Evolutionary conservation across 2,113 vertebrate species (phyloP), one percentile per base, ranked within the genome.

Genomic region (Misgurnus anguillicaudatus): DNA sequence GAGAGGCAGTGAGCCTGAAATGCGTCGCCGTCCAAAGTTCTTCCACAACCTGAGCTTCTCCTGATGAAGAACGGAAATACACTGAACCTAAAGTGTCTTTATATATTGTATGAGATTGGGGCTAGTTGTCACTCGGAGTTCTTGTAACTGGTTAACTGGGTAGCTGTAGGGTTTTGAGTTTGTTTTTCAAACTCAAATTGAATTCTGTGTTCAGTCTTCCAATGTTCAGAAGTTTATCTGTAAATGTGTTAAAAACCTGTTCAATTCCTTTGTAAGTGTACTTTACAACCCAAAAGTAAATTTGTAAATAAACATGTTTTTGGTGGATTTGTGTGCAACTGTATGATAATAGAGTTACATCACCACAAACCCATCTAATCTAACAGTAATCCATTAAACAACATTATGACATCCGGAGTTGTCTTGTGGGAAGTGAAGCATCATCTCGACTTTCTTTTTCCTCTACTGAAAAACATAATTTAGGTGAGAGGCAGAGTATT

Each of bases 41-140:
- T 88, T 89, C 76, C 80, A 81, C 0, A 86, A 80, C 42, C 74
- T 86, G 79, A 88, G 80, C 53, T 86, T 88, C 72, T 83, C 68
- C 5, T 86, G 83, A 78, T 21, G 31, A 74, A 74, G 41, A 83
- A n/a, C 16, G 36, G 77, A 70, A 42, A 45, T 71, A 39, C 16
- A n/a, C 17, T 9, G 53, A 17, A 19, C 38, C 48, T 71, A 55
- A 71, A 19, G n/a, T 71, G 48, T 39, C 9, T 39, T 55, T 70
- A 55, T 55, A 39, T 39, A 36, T 3, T 1, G 9, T 66, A 24
- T 47, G 10, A 51, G 47, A 67, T 68, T 69, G 21, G 66, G 24
- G 21, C 45, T 17, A 51, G 14, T 3, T 69, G 66, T 51, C 66
- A 17, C 1, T 17, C 38, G 48, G 48, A n/a, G 16, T 51, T 14